Conservation (phyloP, 2,797 vertebrate species). For the Myotis pilosus region DNA sequence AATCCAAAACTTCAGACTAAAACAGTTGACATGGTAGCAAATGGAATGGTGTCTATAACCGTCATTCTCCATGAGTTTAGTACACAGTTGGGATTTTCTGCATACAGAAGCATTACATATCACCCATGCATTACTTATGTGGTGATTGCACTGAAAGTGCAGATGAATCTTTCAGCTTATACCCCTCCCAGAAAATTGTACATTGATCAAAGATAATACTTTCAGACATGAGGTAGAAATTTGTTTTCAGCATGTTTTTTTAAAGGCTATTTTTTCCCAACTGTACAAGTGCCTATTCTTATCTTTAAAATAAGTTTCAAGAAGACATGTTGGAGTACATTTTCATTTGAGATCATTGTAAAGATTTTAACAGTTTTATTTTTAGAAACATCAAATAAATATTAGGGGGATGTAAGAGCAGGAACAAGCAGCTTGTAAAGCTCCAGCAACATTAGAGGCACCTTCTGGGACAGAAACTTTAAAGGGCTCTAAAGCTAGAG, state of each 20-base stretch:
- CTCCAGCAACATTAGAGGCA: neutral
- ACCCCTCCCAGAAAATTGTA: neutral
- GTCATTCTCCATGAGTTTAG: neutral
- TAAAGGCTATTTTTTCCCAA: neutral
- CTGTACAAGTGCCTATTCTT: constrained; percentile 47
- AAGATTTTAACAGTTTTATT: constrained; percentile 48
- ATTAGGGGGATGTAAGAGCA: neutral
- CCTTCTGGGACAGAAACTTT: neutral
- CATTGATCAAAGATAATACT: neutral
- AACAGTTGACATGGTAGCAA: neutral
- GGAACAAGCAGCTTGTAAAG: constrained; percentile 9
- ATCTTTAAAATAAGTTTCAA: neutral
- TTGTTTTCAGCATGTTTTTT: constrained; percentile 10
- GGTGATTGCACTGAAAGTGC: constrained; percentile 19
- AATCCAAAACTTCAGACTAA: neutral
- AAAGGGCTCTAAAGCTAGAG: neutral
- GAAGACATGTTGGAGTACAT: constrained; percentile 11
- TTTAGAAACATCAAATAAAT: constrained; percentile 47
- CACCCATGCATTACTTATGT: constrained; percentile 16
- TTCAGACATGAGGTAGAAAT: constrained; percentile 24
- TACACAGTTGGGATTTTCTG: constrained; percentile 2
- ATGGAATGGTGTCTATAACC: neutral
- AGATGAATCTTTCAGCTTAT: constrained; percentile 13
- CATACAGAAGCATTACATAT: neutral
- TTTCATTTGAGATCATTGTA: constrained; percentile 32